Base-by-base conservation (phyloP, 2,797 vertebrate species). In the Phaenicophaeus curvirostris region DNA sequence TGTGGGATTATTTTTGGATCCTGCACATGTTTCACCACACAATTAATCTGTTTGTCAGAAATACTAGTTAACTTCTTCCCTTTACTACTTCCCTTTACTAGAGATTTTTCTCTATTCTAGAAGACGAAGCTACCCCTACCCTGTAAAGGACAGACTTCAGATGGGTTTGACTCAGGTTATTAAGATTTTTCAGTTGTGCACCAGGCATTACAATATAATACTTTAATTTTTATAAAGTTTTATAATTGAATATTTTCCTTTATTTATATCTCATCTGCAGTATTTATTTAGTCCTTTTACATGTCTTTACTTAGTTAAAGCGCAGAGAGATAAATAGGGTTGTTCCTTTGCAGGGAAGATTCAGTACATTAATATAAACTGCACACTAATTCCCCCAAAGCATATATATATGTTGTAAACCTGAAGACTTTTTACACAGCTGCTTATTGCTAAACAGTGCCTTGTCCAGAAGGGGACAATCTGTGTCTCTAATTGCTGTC, bases 401-500 rank as follows among this genome's bases (percentile, higher is more conserved):
- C 99, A 99, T 98, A 98, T 98, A 96, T 96, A 98, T 98, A 98
- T 96, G 98, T 98, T 98, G 99, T 99, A 99, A 98, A 99, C 98
- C 98, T 98, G 98, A 98, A 98, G 98, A 99, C 98, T 98, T 98
- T 98, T 98, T 98, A 98, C 98, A 98, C 99, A 99, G 99, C 99
- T 99, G 99, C 99, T 99, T 99, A 99, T 98, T 99, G 99, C 99
- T 99, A 99, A 99, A 99, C 99, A 99, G 99, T 98, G 99, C 98
- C 99, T 99, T 99, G 99, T 99, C 99, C 99, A 99, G 99, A 99
- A 99, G 99, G 99, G 99, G 99, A 99, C 99, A 99, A 99, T 99
- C 99, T 99, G 99, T 99, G 99, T 99, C 99, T 99, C 99, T 99
- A 99, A 99, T 99, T 99, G 99, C 99, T 99, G 99, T 99, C 99